These are phyloP conservation scores for Lindbergichthys nudifrons DNA, from an alignment of 2,797 vertebrate genomes.

Conservation along the genomic window DNA sequence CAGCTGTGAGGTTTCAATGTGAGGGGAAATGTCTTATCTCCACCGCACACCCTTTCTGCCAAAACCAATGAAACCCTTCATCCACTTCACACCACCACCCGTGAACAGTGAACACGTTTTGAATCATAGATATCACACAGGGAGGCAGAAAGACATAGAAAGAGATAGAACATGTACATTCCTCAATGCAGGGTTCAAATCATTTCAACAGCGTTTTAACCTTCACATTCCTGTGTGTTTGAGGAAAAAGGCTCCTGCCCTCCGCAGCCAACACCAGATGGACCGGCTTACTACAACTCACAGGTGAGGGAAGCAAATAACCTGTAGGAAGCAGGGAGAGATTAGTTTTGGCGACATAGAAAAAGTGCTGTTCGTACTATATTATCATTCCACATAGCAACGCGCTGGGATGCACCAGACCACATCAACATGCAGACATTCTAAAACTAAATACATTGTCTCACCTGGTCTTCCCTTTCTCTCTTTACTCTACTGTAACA, in stretches of 20 bases:
- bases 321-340: not conserved
- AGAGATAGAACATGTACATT: not conserved
- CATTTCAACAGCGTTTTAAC: constrained; percentile 29
- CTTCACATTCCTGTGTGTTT: constrained; percentile 31
- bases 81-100: constrained; percentile 26
- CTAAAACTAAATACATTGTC: not conserved
- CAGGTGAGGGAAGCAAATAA: constrained; percentile 32
- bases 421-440: not conserved
- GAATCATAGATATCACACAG: constrained; percentile 28
- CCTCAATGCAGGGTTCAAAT: constrained; percentile 29
- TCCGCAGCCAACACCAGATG: constrained; percentile 33
- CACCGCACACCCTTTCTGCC: constrained; percentile 14
- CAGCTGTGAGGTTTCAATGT: constrained; percentile 45
- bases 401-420: not conserved
- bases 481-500: not conserved
- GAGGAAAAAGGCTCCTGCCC: constrained; percentile 6
- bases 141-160: constrained; percentile 7
- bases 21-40: constrained; percentile 34
- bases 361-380: not conserved
- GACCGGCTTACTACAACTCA: constrained; percentile 33
- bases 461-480: too few relatives aligned
- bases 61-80: constrained; percentile 33
- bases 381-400: not conserved
- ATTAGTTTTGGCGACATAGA: not conserved
- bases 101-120: constrained; percentile 41